A percentile compares a stretch with the other conserved stretches of the same genome.
These are phyloP conservation scores for Acanthurus tractus DNA, from an alignment of 2,797 vertebrate genomes.

Conservation along the genomic window DNA sequence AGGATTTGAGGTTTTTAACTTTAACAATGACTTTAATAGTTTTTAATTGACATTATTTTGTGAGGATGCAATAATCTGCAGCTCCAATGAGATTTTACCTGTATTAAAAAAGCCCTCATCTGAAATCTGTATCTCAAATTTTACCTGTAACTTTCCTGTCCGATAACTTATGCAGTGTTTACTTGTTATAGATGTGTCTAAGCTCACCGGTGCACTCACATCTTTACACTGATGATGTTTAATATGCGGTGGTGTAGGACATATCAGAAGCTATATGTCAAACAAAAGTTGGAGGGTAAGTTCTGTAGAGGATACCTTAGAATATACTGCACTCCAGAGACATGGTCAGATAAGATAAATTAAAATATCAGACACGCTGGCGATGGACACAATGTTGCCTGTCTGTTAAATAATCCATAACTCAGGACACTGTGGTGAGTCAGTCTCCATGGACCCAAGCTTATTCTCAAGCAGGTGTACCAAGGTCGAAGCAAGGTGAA, in stretches of 20 bases:
- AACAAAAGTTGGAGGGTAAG: neutral
- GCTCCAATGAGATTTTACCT: no score
- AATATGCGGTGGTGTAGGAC: neutral
- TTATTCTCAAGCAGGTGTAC: constrained; percentile 4
- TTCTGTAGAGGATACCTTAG: neutral
- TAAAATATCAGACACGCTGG: neutral
- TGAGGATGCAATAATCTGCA: neutral
- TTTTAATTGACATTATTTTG: neutral
- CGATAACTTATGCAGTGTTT: no score
- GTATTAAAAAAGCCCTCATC: no score
- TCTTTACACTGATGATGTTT: neutral
- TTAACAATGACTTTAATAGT: no score
- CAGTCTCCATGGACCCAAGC: neutral
- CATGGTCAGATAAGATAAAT: neutral
- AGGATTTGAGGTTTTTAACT: no score
- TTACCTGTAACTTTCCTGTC: neutral
- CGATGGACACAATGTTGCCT: neutral
- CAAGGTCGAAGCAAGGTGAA: neutral
- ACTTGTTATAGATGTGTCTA: neutral
- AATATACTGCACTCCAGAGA: neutral
- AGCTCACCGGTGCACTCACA: neutral
- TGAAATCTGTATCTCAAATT: neutral
- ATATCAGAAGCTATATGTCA: neutral
- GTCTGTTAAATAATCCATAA: constrained; percentile 25
- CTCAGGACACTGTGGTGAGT: neutral